These are phyloP conservation scores for Andrena bicolor DNA, from an alignment of 2,888 invertebrate species.

Conservation along the genomic window DNA sequence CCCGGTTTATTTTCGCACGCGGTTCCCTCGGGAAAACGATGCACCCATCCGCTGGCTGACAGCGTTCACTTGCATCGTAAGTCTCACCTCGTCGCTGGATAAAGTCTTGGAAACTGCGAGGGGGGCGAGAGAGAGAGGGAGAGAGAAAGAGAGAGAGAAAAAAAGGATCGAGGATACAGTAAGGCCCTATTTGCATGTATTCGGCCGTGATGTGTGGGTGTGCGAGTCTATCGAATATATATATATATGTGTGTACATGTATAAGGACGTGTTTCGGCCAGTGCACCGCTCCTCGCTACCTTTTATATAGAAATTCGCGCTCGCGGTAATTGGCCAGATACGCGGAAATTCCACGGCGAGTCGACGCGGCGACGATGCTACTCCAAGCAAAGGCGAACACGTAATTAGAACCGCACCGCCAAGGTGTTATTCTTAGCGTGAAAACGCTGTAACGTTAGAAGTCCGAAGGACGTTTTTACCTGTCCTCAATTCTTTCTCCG, in stretches of 20 bases:
- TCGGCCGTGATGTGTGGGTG: conserved; percentile 54
- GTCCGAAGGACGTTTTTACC: conserved; percentile 31
- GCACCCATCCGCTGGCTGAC: conserved; percentile 69
- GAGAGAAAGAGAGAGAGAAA: background rate
- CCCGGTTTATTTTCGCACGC: conserved; percentile 71
- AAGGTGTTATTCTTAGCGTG: conserved; percentile 62
- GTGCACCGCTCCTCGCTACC: conserved; percentile 42
- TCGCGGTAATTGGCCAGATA: conserved; percentile 35
- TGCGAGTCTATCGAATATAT: conserved; percentile 45
- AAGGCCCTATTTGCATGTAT: conserved; percentile 61
- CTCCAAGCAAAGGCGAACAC: conserved; percentile 19
- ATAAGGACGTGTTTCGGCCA: conserved; percentile 12
- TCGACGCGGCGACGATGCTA: conserved; percentile 25
- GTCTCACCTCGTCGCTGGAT: conserved; percentile 40
- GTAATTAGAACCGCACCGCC: conserved; percentile 42
- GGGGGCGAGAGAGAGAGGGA: too few species aligned
- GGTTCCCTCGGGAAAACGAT: conserved; percentile 64
- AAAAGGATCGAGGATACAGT: conserved; percentile 48
- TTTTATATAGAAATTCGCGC: conserved; percentile 64
- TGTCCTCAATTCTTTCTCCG: conserved; percentile 42
- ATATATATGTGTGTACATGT: conserved; percentile 27
- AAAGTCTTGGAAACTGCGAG: background rate
- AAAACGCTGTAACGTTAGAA: conserved; percentile 52
- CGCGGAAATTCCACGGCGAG: background rate
- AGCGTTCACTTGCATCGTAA: conserved; percentile 62